phyloP scores from a whole-genome alignment of 2,797 vertebrate genomes.

The Pipistrellus pygmaeus region DNA sequence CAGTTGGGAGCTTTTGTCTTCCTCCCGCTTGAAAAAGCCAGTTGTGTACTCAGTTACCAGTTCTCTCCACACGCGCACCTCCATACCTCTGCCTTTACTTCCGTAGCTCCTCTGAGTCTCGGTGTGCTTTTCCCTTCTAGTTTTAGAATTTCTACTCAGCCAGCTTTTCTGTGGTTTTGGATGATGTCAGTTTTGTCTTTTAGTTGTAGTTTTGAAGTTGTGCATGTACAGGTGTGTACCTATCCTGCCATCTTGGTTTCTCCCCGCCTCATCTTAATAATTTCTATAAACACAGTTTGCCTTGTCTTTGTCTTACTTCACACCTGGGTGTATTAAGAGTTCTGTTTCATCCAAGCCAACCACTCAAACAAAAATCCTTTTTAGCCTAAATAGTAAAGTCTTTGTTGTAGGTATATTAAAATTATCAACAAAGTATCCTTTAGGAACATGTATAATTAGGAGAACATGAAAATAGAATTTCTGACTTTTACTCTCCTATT shows the following conservation, averaged over 20 bases:
- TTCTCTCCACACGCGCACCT: rapidly evolving
- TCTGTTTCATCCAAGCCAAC: neutral
- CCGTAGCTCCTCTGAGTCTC: no score
- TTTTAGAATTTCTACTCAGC: no score
- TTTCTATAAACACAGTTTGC: neutral
- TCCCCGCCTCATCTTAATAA: neutral
- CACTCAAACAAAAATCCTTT: constrained; percentile 23
- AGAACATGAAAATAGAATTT: neutral
- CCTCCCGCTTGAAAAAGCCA: no score
- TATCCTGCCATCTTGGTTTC: no score
- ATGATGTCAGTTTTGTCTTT: no score
- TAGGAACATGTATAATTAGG: neutral
- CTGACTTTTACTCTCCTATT: neutral
- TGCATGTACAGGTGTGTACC: no score
- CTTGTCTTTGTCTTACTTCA: neutral
- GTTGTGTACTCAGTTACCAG: no score
- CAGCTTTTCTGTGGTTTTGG: no score
- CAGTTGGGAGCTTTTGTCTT: no score
- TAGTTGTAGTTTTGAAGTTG: no score
- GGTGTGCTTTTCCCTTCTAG: no score
- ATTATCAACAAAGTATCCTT: neutral
- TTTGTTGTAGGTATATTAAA: constrained; percentile 11
- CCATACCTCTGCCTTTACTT: no score
- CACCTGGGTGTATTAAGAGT: neutral
- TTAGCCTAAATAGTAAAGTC: neutral